Conservation (phyloP, 2,888 invertebrate species). For the Hypomecis punctinalis region DNA sequence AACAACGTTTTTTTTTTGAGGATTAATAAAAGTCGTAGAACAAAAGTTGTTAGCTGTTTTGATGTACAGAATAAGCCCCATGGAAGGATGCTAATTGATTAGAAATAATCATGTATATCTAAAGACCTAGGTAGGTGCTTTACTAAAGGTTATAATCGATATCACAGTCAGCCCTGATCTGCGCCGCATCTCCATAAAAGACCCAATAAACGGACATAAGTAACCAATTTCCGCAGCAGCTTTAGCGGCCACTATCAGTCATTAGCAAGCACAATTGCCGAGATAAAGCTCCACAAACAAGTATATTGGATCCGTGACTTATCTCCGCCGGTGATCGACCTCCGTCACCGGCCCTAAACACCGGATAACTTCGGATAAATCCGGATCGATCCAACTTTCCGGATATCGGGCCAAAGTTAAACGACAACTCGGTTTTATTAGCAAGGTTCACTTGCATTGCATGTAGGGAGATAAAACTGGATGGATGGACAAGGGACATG, state of each 20-base stretch:
- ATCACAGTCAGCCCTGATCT: too few relatives aligned
- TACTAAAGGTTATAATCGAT: too few relatives aligned
- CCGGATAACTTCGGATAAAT: slow-evolving; percentile 50
- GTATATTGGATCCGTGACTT: slow-evolving; percentile 46
- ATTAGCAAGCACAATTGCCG: slow-evolving; percentile 29
- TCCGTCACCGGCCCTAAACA: slow-evolving; percentile 43
- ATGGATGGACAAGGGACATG: too few relatives aligned
- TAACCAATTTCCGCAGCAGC: background rate
- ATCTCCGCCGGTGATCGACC: slow-evolving; percentile 45
- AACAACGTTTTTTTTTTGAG: too few relatives aligned
- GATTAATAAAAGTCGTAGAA: too few relatives aligned
- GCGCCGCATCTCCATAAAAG: too few relatives aligned
- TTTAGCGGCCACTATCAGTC: slow-evolving; percentile 17
- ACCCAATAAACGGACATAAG: background rate
- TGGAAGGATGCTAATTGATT: too few relatives aligned
- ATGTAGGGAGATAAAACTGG: too few relatives aligned
- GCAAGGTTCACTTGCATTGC: slow-evolving; percentile 1
- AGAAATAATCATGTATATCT: too few relatives aligned
- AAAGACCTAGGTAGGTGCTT: too few relatives aligned
- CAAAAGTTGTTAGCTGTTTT: too few relatives aligned
- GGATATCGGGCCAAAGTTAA: slow-evolving; percentile 40
- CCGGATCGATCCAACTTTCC: slow-evolving; percentile 33
- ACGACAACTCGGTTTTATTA: slow-evolving; percentile 35
- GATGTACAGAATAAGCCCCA: too few relatives aligned
- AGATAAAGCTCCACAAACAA: slow-evolving; percentile 40